A percentile compares a stretch with the other conserved stretches of the same genome.
Conservation (phyloP, 1,140 invertebrate species). For the Drosophila biarmipes region DNA sequence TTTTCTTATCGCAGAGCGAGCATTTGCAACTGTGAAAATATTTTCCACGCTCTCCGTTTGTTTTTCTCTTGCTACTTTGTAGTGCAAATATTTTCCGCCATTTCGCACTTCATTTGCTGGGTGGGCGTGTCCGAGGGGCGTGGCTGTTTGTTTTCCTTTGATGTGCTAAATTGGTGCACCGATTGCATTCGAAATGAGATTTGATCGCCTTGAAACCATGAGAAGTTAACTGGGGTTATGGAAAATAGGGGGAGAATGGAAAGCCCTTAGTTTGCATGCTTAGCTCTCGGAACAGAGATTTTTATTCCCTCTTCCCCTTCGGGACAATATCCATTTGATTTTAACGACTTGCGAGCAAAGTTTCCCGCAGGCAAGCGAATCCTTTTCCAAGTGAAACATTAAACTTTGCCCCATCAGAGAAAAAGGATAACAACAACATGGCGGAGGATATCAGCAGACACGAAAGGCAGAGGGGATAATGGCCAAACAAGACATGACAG, state of each 20-base stretch:
- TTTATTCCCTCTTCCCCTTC: neutral
- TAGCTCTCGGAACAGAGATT: constrained; percentile 9
- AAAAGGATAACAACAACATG: constrained; percentile 22
- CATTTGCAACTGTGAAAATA: constrained; percentile 39
- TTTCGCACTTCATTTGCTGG: constrained; percentile 43
- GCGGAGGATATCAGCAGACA: constrained; percentile 14
- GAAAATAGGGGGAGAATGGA: neutral
- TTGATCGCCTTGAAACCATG: constrained; percentile 25
- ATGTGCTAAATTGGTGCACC: constrained; percentile 45
- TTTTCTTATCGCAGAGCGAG: constrained; percentile 4
- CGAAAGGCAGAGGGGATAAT: constrained; percentile 30
- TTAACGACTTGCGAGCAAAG: constrained; percentile 41
- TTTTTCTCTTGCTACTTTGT: constrained; percentile 45
- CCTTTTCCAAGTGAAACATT: constrained; percentile 43
- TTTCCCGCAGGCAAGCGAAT: constrained; percentile 29
- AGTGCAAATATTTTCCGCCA: constrained; percentile 51
- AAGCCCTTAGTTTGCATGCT: constrained; percentile 2
- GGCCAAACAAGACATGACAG: constrained; percentile 28
- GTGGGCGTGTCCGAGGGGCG: constrained; percentile 6
- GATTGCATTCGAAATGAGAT: constrained; percentile 42
- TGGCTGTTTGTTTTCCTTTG: constrained; percentile 34
- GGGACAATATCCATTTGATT: constrained; percentile 42
- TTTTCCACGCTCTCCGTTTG: constrained; percentile 30
- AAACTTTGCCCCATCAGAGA: constrained; percentile 38
- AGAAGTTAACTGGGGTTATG: constrained; percentile 8